Evolutionary conservation across 2,113 vertebrate species (phyloP).

Genomic region (Ornithorhynchus anatinus): DNA sequence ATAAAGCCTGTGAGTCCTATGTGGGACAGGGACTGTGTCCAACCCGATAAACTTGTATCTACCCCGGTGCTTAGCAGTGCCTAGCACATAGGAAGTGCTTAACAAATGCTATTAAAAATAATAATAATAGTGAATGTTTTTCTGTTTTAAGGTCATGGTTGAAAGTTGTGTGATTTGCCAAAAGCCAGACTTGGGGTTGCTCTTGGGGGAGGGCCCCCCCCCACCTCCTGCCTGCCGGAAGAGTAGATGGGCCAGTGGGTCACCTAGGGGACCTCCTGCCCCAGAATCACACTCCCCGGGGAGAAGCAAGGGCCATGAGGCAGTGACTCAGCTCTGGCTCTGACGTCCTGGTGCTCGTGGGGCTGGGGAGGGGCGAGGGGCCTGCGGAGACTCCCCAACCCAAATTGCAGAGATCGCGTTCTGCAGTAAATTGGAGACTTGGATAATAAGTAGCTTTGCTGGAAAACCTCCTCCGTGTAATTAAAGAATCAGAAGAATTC

Average conservation of each 20-base stretch:
- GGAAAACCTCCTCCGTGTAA: slow-evolving; percentile 24
- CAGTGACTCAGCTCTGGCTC: not conserved
- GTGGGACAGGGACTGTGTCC: too few relatives aligned
- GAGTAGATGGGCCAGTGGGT: too few relatives aligned
- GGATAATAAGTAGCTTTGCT: slow-evolving; percentile 5
- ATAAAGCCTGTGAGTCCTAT: too few relatives aligned
- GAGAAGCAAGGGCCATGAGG: not conserved
- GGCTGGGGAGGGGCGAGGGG: not conserved
- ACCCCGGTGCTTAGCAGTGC: too few relatives aligned
- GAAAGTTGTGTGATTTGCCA: not conserved
- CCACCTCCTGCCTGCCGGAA: not conserved
- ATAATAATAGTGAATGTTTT: too few relatives aligned
- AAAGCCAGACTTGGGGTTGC: not conserved
- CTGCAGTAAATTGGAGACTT: not conserved
- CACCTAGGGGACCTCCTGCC: not conserved
- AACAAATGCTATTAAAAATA: too few relatives aligned
- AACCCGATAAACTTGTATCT: too few relatives aligned
- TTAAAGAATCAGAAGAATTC: slow-evolving; percentile 11
- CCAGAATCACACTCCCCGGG: not conserved
- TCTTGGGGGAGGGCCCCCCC: not conserved
- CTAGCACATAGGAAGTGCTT: too few relatives aligned
- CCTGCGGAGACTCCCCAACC: not conserved
- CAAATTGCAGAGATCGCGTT: not conserved
- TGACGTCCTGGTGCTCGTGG: not conserved
- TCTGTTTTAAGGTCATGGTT: too few relatives aligned